phyloP scores from a whole-genome alignment of 1,140 invertebrate genomes.

The Drosophila mayri region DNA sequence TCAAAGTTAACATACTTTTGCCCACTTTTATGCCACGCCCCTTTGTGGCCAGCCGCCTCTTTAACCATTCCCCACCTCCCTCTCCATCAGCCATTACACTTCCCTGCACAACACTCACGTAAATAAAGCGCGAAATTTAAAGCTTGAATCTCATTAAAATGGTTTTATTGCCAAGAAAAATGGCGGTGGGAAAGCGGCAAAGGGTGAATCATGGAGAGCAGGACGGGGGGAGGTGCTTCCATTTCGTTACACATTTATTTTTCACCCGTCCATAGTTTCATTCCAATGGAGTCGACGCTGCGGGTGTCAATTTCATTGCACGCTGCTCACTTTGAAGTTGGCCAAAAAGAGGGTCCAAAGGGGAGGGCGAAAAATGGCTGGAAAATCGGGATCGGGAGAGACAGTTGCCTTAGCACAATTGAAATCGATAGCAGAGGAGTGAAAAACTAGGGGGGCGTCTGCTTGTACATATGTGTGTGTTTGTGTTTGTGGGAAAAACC shows the following conservation, averaged over 20 bases:
- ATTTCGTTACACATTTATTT: conserved; percentile 80
- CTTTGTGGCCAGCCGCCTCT: conserved; percentile 18
- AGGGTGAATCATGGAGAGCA: background rate
- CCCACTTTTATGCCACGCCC: conserved; percentile 29
- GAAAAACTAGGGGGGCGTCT: conserved; percentile 61
- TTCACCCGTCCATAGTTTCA: conserved; percentile 69
- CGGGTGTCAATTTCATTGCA: conserved; percentile 80
- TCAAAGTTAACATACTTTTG: conserved; percentile 41
- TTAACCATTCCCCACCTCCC: background rate
- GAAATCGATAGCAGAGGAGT: conserved; percentile 69
- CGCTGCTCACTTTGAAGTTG: conserved; percentile 71
- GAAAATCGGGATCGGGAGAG: conserved; percentile 27
- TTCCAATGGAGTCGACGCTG: conserved; percentile 59
- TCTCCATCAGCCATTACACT: background rate
- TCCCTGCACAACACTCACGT: conserved; percentile 52
- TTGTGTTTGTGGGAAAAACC: conserved; percentile 45
- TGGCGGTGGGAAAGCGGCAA: conserved; percentile 9
- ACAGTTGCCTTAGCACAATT: conserved; percentile 72
- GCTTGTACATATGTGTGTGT: background rate
- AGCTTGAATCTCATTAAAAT: conserved; percentile 82
- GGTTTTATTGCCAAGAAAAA: conserved; percentile 73
- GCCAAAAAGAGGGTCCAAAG: conserved; percentile 20
- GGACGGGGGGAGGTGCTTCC: conserved; percentile 41
- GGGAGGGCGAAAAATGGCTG: background rate
- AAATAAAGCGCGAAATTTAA: conserved; percentile 82